Conservation (phyloP, 2,888 invertebrate species). For the Hirudinaria manillensis region DNA sequence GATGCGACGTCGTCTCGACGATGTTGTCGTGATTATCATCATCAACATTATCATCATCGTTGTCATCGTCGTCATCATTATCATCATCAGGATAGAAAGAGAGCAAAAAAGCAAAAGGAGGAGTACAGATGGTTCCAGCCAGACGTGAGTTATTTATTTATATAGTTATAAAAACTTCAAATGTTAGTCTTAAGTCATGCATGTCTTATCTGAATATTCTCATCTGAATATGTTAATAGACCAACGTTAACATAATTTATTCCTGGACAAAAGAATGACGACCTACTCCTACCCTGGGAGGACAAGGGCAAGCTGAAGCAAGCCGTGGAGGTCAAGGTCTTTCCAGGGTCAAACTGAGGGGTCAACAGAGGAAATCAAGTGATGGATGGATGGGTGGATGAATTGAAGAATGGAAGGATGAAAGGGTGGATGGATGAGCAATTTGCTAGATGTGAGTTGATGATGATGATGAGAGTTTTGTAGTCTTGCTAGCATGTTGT, state of each 20-base stretch:
- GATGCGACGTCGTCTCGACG: background rate
- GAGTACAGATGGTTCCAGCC: conserved; percentile 20
- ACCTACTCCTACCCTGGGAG: conserved; percentile 12
- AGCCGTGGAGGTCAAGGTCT: background rate
- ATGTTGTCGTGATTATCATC: conserved; percentile 11
- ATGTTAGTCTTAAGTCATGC: no score
- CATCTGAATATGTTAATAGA: background rate
- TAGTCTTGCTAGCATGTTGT: no score
- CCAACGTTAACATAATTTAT: background rate
- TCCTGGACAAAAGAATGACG: conserved; percentile 11
- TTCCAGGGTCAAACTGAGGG: background rate
- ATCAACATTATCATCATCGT: conserved; percentile 27
- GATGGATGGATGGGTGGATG: no score
- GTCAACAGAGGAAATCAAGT: no score
- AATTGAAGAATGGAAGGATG: no score
- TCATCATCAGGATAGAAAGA: conserved; percentile 17
- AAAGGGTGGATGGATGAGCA: no score
- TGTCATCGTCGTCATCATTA: conserved; percentile 16
- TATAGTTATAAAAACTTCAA: background rate
- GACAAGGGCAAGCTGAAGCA: background rate
- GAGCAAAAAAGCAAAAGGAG: conserved; percentile 7
- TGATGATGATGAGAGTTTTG: no score
- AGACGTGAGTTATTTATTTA: background rate
- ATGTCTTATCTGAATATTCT: no score
- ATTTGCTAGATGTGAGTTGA: no score